Evolutionary conservation across 2,113 vertebrate species (phyloP).

Genomic region (Hemibagrus wyckioides): DNA sequence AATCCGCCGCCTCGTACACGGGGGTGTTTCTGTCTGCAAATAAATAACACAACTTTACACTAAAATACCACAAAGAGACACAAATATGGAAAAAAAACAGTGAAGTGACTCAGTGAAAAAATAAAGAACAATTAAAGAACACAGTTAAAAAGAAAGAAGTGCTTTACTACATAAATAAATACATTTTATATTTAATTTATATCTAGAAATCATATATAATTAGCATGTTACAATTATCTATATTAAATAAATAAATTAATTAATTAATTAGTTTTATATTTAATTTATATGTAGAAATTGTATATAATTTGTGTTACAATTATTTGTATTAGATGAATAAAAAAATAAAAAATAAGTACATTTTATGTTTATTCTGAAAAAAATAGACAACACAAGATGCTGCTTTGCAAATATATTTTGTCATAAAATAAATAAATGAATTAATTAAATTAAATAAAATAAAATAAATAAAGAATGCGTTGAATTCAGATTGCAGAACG

Average conservation of each 20-base stretch:
- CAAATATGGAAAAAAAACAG: no score
- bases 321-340: no score
- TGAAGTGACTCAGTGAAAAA: neutral
- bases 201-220: neutral
- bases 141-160: neutral
- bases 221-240: neutral
- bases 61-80: neutral
- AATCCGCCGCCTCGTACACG: neutral
- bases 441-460: no score
- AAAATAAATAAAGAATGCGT: neutral
- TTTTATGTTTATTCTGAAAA: no score
- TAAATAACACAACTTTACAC: neutral
- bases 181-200: no score
- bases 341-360: no score
- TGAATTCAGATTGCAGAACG: neutral
- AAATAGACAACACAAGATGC: no score
- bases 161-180: neutral
- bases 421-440: no score
- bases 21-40: neutral
- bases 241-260: neutral
- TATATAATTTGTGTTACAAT: no score
- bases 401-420: no score
- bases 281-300: no score
- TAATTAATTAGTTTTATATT: no score
- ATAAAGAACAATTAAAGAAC: neutral